Percentiles rank a stretch among this genome's conserved stretches.
Evolutionary conservation across 2,113 vertebrate genomes (phyloP).

Genomic region (Onychorhynchus coronatus): DNA sequence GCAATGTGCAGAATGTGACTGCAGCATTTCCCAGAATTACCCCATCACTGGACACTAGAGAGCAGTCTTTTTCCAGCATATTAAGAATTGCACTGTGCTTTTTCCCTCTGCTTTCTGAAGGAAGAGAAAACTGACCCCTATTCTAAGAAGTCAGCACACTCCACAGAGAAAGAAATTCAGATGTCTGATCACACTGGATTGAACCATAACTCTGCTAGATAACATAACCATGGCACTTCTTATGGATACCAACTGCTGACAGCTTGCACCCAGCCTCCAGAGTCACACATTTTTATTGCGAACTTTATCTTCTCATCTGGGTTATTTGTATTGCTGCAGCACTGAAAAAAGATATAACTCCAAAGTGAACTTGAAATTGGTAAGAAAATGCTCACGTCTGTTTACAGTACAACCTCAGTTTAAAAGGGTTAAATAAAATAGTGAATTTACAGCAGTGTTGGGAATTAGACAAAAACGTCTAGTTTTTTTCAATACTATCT

Average conservation of each 20-base stretch:
- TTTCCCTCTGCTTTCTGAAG: neutral
- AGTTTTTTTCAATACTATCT: neutral
- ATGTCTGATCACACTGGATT: neutral
- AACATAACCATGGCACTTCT: neutral
- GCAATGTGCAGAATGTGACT: fast-evolving
- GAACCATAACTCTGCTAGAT: neutral
- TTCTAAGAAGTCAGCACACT: neutral
- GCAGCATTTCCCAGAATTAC: neutral
- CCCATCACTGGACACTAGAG: conserved; percentile 22
- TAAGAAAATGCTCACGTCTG: neutral
- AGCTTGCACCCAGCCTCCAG: neutral
- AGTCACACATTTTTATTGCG: neutral
- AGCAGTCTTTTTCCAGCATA: conserved; percentile 31
- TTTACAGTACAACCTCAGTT: neutral
- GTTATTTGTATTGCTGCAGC: neutral
- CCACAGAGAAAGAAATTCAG: neutral
- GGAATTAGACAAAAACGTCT: neutral
- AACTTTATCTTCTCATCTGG: neutral
- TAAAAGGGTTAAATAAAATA: neutral
- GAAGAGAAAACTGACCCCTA: neutral
- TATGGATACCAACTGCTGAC: neutral
- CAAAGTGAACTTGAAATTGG: neutral
- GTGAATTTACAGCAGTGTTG: neutral
- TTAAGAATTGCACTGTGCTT: no score
- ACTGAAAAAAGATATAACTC: neutral